These are phyloP conservation scores for Lasioglossum morio DNA, from an alignment of 2,888 invertebrate genomes.

Conservation along the genomic window DNA sequence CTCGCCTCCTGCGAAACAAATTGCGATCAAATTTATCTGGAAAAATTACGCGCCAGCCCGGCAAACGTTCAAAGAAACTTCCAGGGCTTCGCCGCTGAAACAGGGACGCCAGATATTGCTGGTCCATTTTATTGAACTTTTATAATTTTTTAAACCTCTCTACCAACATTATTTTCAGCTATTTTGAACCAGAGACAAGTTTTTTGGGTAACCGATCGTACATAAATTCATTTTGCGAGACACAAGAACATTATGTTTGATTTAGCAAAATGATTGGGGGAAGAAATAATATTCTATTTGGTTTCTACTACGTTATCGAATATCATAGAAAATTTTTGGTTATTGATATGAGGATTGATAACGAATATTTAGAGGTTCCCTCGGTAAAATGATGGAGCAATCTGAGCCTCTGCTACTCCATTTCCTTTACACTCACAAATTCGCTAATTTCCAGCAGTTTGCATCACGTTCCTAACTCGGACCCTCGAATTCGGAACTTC, in stretches of 20 bases:
- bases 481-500: neutral
- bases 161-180: too few relatives aligned
- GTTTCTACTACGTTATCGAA: too few relatives aligned
- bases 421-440: neutral
- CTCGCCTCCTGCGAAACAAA: constrained; percentile 5
- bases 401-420: neutral
- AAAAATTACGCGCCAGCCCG: constrained; percentile 11
- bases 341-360: too few relatives aligned
- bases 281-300: too few relatives aligned
- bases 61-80: neutral
- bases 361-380: neutral
- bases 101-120: neutral
- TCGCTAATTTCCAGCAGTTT: neutral
- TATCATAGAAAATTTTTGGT: too few relatives aligned
- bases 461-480: too few relatives aligned
- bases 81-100: neutral
- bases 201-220: too few relatives aligned
- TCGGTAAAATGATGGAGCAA: neutral
- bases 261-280: too few relatives aligned
- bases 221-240: too few relatives aligned
- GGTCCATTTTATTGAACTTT: neutral
- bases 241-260: too few relatives aligned
- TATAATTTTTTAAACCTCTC: neutral
- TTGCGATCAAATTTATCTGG: constrained; percentile 34
- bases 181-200: too few relatives aligned